Base-by-base conservation (phyloP, 2,888 invertebrate genomes). In the Tortricodes alternella region DNA sequence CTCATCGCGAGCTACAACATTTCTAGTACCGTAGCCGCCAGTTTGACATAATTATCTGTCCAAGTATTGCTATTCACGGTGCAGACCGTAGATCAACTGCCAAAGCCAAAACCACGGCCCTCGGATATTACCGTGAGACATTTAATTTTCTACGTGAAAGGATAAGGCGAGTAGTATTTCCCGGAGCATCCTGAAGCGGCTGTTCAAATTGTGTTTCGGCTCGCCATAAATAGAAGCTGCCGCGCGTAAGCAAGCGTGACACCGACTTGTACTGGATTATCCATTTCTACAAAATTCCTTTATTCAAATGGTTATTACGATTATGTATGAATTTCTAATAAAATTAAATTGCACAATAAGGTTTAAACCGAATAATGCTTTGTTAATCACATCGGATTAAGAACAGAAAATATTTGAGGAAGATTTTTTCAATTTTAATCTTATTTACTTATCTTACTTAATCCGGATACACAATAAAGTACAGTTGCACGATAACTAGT, bases 131-230 rank as follows among this genome's bases (percentile, higher is more conserved):
- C 85, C 76, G 77, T 74, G 80, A 86, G 89, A 89, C 89, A 83
- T 89, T 89, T 89, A 89, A 89, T 89, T 89, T 89, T 89, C 89
- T 89, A 89, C 89, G 89, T 89, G 89, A 82, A 89, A 80, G 87
- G 88, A 89, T 88, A 89, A 89, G 85, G 82, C 83, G 74, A 79
- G 78, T 72, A 75, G 83, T 81, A 82, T 86, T 83, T 83, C 81
- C 83, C 74, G 72, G 70, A 77, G 77, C 78, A 77, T 80, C 82
- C 80, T 76, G 77, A 64, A 70, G 62, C 46, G 68, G 64, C 68
- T 71, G 70, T 70, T 77, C 80, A 78, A 85, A 85, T 85, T 83
- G 83, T 80, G 80, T 85, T 86, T 74, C 73, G 71, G 67, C 64
- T 71, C 70, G 68, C 73, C 73, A 71, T 78, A 80, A 83, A 82